Conservation (phyloP, 2,113 vertebrate genomes). For the Proteles cristata region DNA sequence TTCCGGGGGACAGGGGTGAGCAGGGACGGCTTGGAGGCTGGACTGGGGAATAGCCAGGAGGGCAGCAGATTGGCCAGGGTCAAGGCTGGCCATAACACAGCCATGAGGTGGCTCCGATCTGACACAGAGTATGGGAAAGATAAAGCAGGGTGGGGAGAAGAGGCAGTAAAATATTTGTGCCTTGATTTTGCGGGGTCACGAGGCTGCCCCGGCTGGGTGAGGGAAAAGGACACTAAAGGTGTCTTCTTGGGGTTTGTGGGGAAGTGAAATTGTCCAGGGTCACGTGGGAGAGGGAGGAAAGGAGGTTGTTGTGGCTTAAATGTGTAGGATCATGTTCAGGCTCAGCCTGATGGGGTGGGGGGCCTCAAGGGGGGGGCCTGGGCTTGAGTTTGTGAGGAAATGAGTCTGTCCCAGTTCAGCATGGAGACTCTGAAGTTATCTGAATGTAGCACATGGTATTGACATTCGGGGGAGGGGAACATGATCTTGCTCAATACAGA, state of each 20-base stretch:
- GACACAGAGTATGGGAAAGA: background rate
- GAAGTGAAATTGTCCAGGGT: background rate
- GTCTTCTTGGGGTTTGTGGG: background rate
- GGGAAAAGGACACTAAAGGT: background rate
- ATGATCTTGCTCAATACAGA: background rate
- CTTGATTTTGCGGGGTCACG: background rate
- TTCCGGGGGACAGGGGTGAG: constrained; percentile 89
- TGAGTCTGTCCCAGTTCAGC: background rate
- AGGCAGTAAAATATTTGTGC: background rate
- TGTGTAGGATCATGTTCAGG: background rate
- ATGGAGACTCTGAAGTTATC: background rate
- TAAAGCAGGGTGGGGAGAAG: background rate
- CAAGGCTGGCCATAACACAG: background rate
- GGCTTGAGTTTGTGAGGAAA: background rate
- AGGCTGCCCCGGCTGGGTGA: background rate
- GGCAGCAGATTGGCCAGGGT: accelerated
- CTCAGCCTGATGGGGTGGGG: too few relatives aligned
- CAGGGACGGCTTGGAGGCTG: background rate
- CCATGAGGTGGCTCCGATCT: background rate
- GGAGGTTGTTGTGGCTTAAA: background rate
- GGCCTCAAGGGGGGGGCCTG: background rate
- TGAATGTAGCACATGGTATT: background rate
- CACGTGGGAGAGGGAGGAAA: background rate
- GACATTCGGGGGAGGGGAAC: background rate
- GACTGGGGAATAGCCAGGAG: too few relatives aligned